Evolutionary conservation across 2,888 invertebrate species (phyloP), one percentile per base, ranked within the genome.

Genomic region (Pachliopta kotzebuea): DNA sequence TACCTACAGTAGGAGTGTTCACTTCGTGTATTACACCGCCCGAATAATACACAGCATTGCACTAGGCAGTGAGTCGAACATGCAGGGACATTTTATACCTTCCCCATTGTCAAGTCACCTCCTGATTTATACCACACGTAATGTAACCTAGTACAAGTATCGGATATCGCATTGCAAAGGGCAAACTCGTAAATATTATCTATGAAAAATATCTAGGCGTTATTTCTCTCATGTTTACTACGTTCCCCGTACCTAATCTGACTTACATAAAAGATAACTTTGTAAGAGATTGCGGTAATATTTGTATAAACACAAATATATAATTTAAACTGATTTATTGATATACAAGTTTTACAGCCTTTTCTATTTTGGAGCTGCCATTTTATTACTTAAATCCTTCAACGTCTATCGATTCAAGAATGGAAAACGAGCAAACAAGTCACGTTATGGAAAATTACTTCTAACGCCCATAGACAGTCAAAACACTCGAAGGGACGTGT

Each of bases 101-200:
- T 26, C 56, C n/a, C 73, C 68, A 79, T 79, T 79, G 77, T 79
- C 64, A 73, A 71, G 76, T 78, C 79, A 69, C 69, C 37, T 6
- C 23, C 63, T 75, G 77, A 79, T 79, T 77, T 77, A 79, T 74
- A 66, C 42, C 24, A 54, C 45, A 62, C 57, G 26, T 58, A 67
- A 45, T 56, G 67, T 62, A 37, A 66, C 63, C 63, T 70, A 45
- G 45, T 45, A 69, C 67, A 61, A 49, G 37, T 66, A 65, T 60
- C 65, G 58, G 60, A 66, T 64, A 69, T 59, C 62, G 63, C 65
- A 60, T 67, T 62, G 58, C 60, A 53, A 61, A 67, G 71, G 71
- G 71, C 71, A 70, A 65, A 70, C 71, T 69, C 70, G 68, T 65
- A 66, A 56, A 63, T 68, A 65, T 62, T 70, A 69, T 72, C 68